Evolutionary conservation across 2,888 invertebrate genomes (phyloP).

Genomic region (Papilio gigon): DNA sequence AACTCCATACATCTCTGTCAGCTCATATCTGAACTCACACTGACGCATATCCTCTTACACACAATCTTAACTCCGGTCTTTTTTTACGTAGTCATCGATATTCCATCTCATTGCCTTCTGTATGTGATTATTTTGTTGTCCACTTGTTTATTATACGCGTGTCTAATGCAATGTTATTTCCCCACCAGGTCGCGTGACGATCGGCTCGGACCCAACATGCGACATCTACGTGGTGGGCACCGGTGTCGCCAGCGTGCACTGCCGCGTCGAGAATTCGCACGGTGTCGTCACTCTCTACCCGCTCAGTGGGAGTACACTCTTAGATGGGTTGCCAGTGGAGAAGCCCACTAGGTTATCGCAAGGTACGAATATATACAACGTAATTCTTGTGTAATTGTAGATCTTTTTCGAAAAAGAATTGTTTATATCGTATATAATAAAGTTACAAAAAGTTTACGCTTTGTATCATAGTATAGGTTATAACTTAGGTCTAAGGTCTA

Average conservation of each 20-base stretch:
- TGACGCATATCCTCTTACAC: too few species aligned
- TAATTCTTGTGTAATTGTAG: too few species aligned
- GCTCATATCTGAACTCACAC: too few species aligned
- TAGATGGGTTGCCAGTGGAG: constrained; percentile 88
- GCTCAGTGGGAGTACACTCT: constrained; percentile 85
- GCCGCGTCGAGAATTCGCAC: constrained; percentile 92
- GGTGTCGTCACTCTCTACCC: constrained; percentile 94
- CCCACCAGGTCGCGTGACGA: constrained; percentile 90
- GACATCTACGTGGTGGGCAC: constrained; percentile 93
- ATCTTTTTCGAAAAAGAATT: too few species aligned
- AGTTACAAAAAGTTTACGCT: background rate
- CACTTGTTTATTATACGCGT: too few species aligned
- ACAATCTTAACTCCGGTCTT: background rate
- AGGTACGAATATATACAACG: constrained; percentile 84
- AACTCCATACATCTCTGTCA: too few species aligned
- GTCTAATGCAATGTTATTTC: constrained; percentile 51
- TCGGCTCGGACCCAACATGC: constrained; percentile 90
- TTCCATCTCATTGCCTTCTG: too few species aligned
- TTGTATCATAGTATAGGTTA: too few species aligned
- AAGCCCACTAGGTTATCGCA: constrained; percentile 90
- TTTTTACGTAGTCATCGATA: too few species aligned
- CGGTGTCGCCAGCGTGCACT: constrained; percentile 92
- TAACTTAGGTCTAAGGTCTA: too few species aligned
- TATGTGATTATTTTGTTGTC: too few species aligned
- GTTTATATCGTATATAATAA: background rate